Evolutionary conservation across 2,113 vertebrate species (phyloP).

Genomic region (Heloderma charlesbogerti): DNA sequence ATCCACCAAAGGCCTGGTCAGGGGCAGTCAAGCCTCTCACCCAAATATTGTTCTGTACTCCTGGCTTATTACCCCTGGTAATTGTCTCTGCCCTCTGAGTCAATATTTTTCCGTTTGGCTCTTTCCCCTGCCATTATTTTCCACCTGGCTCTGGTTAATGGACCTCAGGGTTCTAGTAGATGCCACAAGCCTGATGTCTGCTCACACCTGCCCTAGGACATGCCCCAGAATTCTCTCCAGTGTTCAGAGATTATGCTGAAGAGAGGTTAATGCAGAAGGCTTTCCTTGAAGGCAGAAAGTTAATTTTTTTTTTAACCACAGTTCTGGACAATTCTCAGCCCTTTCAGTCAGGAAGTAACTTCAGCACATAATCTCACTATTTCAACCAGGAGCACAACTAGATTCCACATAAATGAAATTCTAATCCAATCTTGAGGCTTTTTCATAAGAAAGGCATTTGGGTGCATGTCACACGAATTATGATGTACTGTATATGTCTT

Average conservation of each 20-base stretch:
- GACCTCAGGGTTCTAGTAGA: not conserved
- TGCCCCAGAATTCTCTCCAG: not conserved
- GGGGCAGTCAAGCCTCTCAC: too few relatives aligned
- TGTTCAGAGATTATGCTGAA: not conserved
- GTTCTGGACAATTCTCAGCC: not conserved
- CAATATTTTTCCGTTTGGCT: not conserved
- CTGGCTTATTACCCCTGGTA: not conserved
- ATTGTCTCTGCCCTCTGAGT: not conserved
- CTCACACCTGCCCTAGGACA: not conserved
- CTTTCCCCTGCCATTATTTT: not conserved
- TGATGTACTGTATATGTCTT: not conserved
- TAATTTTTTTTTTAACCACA: not conserved
- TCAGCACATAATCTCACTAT: not conserved
- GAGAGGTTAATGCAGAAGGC: not conserved
- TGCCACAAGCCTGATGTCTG: not conserved
- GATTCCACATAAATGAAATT: not conserved
- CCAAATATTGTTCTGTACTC: too few relatives aligned
- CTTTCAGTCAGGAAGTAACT: not conserved
- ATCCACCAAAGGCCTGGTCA: too few relatives aligned
- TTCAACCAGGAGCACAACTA: not conserved
- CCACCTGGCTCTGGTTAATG: not conserved
- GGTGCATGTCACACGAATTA: not conserved
- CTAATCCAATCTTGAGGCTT: not conserved
- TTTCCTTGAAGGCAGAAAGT: constrained; percentile 5
- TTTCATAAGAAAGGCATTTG: not conserved